Conservation (phyloP, 2,113 vertebrate species). For the Xiphias gladius region DNA sequence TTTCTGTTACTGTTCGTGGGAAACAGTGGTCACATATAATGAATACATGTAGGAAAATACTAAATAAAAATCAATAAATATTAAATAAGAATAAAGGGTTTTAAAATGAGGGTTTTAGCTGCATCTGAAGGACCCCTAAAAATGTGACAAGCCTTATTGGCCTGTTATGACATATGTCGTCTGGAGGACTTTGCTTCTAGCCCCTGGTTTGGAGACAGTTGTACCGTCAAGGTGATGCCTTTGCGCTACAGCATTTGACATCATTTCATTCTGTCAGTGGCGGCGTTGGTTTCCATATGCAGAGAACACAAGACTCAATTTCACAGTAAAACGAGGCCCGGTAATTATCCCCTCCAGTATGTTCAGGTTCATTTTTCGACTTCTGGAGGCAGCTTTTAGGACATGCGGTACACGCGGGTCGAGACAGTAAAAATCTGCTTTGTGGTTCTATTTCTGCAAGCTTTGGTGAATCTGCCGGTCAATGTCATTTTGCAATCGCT, state of each 20-base stretch:
- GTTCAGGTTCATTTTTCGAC: conserved; percentile 15
- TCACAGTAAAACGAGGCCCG: background rate
- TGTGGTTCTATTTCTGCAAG: background rate
- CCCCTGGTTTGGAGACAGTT: too few relatives aligned
- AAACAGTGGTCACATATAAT: background rate
- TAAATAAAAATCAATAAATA: too few relatives aligned
- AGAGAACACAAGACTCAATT: background rate
- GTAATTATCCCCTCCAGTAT: conserved; percentile 33
- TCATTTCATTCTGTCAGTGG: background rate
- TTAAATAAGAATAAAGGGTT: too few relatives aligned
- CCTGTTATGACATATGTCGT: too few relatives aligned
- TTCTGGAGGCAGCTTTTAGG: background rate
- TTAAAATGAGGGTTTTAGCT: too few relatives aligned
- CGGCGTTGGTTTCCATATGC: background rate
- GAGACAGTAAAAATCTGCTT: background rate
- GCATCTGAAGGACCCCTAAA: too few relatives aligned
- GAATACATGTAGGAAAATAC: too few relatives aligned
- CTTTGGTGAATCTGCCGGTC: background rate
- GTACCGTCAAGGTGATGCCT: too few relatives aligned
- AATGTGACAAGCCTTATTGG: too few relatives aligned
- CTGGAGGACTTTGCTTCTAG: too few relatives aligned
- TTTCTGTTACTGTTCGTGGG: background rate
- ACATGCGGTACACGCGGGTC: background rate
- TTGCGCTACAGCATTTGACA: background rate
- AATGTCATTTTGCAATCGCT: conserved; percentile 23